Base-by-base conservation (phyloP, 2,113 vertebrate genomes). In the Progne subis region DNA sequence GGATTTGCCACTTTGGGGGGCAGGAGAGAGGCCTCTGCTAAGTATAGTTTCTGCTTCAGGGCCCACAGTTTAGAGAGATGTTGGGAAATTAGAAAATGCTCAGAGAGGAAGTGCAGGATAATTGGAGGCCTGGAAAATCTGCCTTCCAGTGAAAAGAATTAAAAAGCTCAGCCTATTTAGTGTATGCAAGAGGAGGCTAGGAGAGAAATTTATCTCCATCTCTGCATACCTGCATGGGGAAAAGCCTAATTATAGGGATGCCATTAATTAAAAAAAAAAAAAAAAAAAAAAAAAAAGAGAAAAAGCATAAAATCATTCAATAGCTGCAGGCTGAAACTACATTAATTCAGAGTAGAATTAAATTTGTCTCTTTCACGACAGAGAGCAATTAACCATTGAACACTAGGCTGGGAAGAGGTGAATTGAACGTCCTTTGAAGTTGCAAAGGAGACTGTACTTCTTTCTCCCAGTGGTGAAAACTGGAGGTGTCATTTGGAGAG, bases 111-210 rank as follows among this genome's bases (percentile, higher is more conserved):
- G 82, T 20, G 50, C 8, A 7, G 29, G 44, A 84, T 92, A 94
- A 95, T 87, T 90, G 68, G 68, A 88, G 53, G 60, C 74, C 79
- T 92, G 88, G 76, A 75, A 90, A 88, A 93, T 71, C 82, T 92
- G 68, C 92, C 94, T 97, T 76, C 82, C 52, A 88, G 94, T 92
- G 90, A 57, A 82, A 75, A 79, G 77, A 93, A 96, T 92, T 85
- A 13, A 93, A 85, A 64, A 64, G 15, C 59, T 77, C 59, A 20
- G 64, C 60, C 81, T 86, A 47, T 85, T 86, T 82, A 86, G 91
- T 16, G 8, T 82, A 16, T 88, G 92, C 60, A 76, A n/a, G 76
- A 83, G 68, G 50, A 83, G 59, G 59, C n/a, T 70, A 63, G 79
- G 79, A 83, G 39, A 78, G 72, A 59, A 63, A 81, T 88, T 80